Percentiles rank a stretch among this genome's conserved stretches.
Conservation (phyloP, 2,888 invertebrate genomes). For the Oligia strigilis region DNA sequence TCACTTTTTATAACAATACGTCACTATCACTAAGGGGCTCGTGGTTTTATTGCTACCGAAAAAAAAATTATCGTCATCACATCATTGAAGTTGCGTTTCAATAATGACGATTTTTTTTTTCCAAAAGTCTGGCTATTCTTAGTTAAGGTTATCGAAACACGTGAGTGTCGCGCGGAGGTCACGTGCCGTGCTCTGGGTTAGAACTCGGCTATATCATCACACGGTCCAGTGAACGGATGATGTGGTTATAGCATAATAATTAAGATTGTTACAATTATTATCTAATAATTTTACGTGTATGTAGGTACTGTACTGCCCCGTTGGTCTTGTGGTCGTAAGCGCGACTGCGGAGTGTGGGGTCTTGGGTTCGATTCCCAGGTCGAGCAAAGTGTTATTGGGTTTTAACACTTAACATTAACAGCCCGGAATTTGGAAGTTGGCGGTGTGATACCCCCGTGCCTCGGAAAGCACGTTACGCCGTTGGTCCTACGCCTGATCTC, state of each 20-base stretch:
- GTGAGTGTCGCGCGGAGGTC: neutral
- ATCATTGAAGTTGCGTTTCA: neutral
- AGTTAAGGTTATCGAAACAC: constrained; percentile 25
- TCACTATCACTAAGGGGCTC: constrained; percentile 16
- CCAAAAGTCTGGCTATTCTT: neutral
- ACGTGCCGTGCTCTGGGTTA: constrained; percentile 2
- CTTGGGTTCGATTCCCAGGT: neutral
- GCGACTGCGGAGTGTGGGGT: neutral
- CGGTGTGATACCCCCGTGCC: too few relatives aligned
- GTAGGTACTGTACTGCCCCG: neutral
- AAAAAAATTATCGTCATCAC: neutral
- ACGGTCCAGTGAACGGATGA: neutral
- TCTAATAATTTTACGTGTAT: neutral
- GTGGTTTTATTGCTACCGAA: constrained; percentile 20
- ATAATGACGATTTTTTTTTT: constrained; percentile 15
- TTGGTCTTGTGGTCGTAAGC: neutral
- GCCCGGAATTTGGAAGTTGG: too few relatives aligned
- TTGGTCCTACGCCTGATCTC: too few relatives aligned
- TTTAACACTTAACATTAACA: too few relatives aligned
- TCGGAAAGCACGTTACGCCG: too few relatives aligned
- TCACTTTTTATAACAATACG: neutral
- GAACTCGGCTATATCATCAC: neutral
- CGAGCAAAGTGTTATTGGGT: neutral
- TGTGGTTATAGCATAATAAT: neutral
- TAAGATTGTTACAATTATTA: neutral